phyloP scores from a whole-genome alignment of 2,888 invertebrate genomes.

The Monopis laevigella region DNA sequence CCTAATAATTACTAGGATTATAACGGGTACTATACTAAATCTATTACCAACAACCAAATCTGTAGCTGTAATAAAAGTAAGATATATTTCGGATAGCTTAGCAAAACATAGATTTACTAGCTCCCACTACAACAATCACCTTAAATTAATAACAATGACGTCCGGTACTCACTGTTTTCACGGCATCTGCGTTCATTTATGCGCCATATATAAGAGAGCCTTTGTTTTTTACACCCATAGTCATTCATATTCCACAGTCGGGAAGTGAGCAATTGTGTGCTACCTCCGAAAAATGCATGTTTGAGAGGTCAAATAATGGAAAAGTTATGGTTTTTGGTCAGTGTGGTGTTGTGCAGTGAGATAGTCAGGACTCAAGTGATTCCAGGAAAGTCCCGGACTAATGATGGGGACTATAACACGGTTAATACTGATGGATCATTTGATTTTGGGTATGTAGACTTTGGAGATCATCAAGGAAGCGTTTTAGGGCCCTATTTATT shows the following conservation, averaged over 20 bases:
- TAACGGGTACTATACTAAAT: too few species aligned
- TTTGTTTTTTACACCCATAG: constrained; percentile 55
- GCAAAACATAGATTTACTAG: constrained; percentile 2
- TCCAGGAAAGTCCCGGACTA: constrained; percentile 53
- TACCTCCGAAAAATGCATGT: constrained; percentile 4
- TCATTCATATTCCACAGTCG: constrained; percentile 25
- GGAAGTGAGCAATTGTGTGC: constrained; percentile 8
- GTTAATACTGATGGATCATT: constrained; percentile 78
- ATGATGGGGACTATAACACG: constrained; percentile 70
- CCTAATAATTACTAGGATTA: background rate
- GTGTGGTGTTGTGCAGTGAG: constrained; percentile 47
- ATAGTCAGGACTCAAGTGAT: constrained; percentile 52
- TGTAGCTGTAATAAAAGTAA: too few species aligned
- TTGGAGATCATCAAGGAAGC: background rate
- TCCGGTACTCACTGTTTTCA: constrained; percentile 50
- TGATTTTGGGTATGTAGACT: constrained; percentile 70
- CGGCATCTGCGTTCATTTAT: constrained; percentile 52
- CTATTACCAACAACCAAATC: too few species aligned
- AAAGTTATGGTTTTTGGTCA: constrained; percentile 43
- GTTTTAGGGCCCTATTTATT: too few species aligned
- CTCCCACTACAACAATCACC: constrained; percentile 24
- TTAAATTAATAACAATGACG: constrained; percentile 59
- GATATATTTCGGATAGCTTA: too few species aligned
- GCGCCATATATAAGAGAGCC: constrained; percentile 55
- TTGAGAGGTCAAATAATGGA: constrained; percentile 20